Percentiles rank a stretch among this genome's conserved stretches.
Evolutionary conservation across 1,140 invertebrate species (phyloP).

Genomic region (Drosophila willistoni): DNA sequence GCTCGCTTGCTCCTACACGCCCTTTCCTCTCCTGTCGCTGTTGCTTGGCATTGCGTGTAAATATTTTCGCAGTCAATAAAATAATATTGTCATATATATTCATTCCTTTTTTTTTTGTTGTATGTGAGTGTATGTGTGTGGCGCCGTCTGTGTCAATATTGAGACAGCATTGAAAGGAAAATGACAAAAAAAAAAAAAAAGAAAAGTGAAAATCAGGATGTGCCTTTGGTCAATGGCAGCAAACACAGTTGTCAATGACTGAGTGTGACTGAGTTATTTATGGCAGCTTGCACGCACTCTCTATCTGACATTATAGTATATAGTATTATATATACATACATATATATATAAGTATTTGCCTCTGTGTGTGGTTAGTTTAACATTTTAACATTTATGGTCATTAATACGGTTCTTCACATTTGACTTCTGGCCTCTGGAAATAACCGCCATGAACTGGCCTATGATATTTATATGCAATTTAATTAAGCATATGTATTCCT

Average conservation of each 20-base stretch:
- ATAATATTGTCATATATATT: constrained; percentile 80
- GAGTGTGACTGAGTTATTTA: constrained; percentile 14
- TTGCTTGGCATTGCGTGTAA: constrained; percentile 66
- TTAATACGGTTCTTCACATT: constrained; percentile 21
- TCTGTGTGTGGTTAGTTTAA: constrained; percentile 63
- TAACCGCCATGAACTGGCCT: neutral
- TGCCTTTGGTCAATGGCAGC: constrained; percentile 54
- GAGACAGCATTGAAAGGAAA: constrained; percentile 69
- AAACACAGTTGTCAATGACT: constrained; percentile 47
- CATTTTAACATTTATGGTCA: constrained; percentile 46
- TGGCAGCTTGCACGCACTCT: neutral
- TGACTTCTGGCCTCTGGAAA: constrained; percentile 36
- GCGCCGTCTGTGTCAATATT: constrained; percentile 67
- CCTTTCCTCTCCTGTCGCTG: neutral
- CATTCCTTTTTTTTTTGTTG: constrained; percentile 1
- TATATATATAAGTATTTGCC: constrained; percentile 16
- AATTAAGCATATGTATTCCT: constrained; percentile 54
- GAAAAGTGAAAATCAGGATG: constrained; percentile 57
- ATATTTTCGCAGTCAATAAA: constrained; percentile 81
- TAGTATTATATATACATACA: neutral
- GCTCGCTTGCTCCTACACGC: constrained; percentile 31
- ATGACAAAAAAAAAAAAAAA: constrained; percentile 49
- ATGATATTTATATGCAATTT: constrained; percentile 35
- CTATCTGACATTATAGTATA: neutral
- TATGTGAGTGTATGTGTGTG: constrained; percentile 22